Evolutionary conservation across 2,113 vertebrate species (phyloP), one percentile per base, ranked within the genome.

Genomic region (Pelecanoides urinatrix): DNA sequence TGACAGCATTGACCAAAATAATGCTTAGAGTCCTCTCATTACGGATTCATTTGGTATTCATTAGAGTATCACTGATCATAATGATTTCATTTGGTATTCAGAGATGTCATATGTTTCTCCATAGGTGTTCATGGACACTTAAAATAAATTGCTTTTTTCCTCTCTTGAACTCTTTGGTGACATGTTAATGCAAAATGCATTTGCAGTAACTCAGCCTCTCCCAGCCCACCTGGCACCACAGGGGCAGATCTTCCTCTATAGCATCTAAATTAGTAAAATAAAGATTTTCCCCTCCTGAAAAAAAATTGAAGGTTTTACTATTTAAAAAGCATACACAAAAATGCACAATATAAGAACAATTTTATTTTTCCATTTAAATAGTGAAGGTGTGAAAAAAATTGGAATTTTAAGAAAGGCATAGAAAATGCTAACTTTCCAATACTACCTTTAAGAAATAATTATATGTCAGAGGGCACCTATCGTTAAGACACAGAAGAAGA

Each of bases 61-160:
- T 96, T 95, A 86, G 67, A 79, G 36, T 93, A 86, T 83, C 85
- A 61, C 52, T 55, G 55, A 93, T 96, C 55, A 71, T 85, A 95
- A 91, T 88, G 9, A 96, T 94, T 97, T 94, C 42, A 92, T 96
- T 88, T 90, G 34, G 29, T 95, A 97, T 94, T 97, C 93, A 96
- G 63, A 86, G n/a, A 76, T 92, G 66, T 92, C 71, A 84, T 94
- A 91, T 78, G 40, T 84, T 96, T 94, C 13, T n/a, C 71, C 59
- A 74, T 85, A 96, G 79, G 65, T 97, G 82, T 92, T 94, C 76
- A 42, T 67, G 59, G 82, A 89, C 89, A 76, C 66, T 79, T 97
- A 92, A 96, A 92, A 94, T 82, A 92, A 93, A 97, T 88, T 89
- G 10, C 38, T 86, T 67, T 45, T 85, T 97, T 91, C 44, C 56